Conservation (phyloP, 2,113 vertebrate species). For the Mirza zaza region DNA sequence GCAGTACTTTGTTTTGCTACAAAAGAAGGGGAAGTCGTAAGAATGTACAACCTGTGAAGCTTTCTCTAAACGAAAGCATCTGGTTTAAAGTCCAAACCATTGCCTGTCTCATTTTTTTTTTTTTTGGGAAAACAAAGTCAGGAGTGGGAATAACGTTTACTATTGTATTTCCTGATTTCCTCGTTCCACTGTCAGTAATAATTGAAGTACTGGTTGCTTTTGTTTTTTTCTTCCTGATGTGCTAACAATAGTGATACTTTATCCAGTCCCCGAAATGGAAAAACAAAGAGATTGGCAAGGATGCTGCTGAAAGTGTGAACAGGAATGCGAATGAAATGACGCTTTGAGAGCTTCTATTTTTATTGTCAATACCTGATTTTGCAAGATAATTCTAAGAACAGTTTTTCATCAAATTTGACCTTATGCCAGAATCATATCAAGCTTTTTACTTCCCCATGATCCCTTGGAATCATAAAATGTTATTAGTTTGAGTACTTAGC, state of each 20-base stretch:
- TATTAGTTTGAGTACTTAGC: slow-evolving; percentile 60
- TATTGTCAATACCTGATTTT: slow-evolving; percentile 39
- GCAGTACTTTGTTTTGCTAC: not conserved
- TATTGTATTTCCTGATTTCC: not conserved
- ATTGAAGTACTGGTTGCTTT: not conserved
- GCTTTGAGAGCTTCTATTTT: not conserved
- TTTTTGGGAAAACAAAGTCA: not conserved
- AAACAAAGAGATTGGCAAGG: not conserved
- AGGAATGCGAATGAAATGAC: not conserved
- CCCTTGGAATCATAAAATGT: slow-evolving; percentile 46
- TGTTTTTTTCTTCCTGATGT: slow-evolving; percentile 12
- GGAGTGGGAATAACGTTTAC: not conserved
- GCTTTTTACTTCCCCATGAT: slow-evolving; percentile 15
- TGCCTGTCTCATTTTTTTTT: not conserved
- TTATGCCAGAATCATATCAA: slow-evolving; percentile 52
- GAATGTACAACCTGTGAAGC: not conserved
- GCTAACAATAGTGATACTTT: not conserved
- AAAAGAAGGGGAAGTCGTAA: not conserved
- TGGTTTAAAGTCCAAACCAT: slow-evolving; percentile 11
- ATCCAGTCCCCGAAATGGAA: not conserved
- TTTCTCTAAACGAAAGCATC: slow-evolving; percentile 31
- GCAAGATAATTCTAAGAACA: slow-evolving; percentile 44
- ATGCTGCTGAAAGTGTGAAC: not conserved
- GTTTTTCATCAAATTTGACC: slow-evolving; percentile 63
- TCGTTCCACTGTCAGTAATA: not conserved